Base-by-base conservation (phyloP, 1,140 invertebrate genomes). In the Drosophila seguyi region DNA sequence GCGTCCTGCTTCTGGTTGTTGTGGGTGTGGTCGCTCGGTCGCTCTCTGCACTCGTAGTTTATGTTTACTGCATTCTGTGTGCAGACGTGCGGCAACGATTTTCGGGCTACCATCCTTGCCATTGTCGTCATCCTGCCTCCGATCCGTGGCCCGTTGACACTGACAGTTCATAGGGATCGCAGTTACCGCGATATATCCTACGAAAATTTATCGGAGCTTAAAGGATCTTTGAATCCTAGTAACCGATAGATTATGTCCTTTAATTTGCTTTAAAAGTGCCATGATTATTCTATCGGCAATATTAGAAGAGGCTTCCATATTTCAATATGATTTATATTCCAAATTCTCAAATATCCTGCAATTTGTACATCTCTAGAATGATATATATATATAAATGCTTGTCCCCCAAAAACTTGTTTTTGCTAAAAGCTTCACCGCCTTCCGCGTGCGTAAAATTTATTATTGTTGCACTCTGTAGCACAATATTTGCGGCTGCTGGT, bases 51-150 rank as follows among this genome's bases (percentile, higher is more conserved):
- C 56, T 60, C 62, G 59, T 72, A 72, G 69, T 88, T 83, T 79
- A 86, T 86, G 84, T 79, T 88, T 76, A 79, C 79, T 82, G 75
- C 71, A 88, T 79, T 86, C 57, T 60, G 66, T 48, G 79, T 79
- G 82, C 74, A 27, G 53, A 56, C 82, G 78, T 81, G 82, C 82
- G 83, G 75, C 75, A 86, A 75, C 69, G 63, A 80, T 80, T 80
- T 80, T 80, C 29, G 62, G 58, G 47, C 59, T 18, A 44, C 67
- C 56, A 76, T 36, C 74, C 73, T 44, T 42, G 42, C 42, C 63
- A 53, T 41, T 67, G 62, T 60, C 39, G 39, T 75, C 31, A 18
- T 38, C 27, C 44, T 38, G 22, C 20, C n/a, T 29, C 55, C 58
- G 44, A 62, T 56, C 41, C 60, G 14, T 29, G 16, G 34, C 25